Evolutionary conservation across 2,888 invertebrate species (phyloP).

Genomic region (Diaprepes abbreviatus): DNA sequence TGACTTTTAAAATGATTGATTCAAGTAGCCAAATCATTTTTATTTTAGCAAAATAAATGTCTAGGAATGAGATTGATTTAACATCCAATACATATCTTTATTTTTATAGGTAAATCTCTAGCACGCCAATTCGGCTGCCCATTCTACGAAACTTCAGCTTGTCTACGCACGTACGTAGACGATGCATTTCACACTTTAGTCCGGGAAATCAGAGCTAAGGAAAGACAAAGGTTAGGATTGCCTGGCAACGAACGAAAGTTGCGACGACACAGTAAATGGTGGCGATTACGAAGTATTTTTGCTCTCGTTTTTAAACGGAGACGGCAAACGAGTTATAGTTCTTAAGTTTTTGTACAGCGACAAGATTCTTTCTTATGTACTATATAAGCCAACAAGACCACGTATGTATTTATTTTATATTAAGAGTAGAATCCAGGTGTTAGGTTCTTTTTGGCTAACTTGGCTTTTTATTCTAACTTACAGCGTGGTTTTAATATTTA

Average conservation of each 20-base stretch:
- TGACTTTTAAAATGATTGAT: too few relatives aligned
- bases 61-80: too few relatives aligned
- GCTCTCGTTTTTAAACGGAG: conserved; percentile 83
- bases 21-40: too few relatives aligned
- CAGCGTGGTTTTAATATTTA: too few relatives aligned
- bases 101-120: conserved; percentile 76
- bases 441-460: background rate
- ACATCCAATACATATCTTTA: too few relatives aligned
- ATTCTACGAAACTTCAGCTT: conserved; percentile 93
- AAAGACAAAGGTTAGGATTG: conserved; percentile 74
- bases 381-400: background rate
- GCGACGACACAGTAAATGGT: conserved; percentile 83
- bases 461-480: too few relatives aligned
- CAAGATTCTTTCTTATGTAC: conserved; percentile 8
- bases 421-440: too few relatives aligned
- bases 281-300: conserved; percentile 85
- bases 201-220: conserved; percentile 85
- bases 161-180: conserved; percentile 88
- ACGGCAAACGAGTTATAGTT: conserved; percentile 63
- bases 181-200: conserved; percentile 93
- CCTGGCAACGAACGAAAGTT: conserved; percentile 61
- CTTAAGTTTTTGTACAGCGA: conserved; percentile 40
- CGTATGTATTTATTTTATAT: background rate
- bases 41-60: too few relatives aligned
- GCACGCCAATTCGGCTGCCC: conserved; percentile 90